phyloP scores from a whole-genome alignment of 2,113 vertebrate genomes.

The Pseudorasbora parva region DNA sequence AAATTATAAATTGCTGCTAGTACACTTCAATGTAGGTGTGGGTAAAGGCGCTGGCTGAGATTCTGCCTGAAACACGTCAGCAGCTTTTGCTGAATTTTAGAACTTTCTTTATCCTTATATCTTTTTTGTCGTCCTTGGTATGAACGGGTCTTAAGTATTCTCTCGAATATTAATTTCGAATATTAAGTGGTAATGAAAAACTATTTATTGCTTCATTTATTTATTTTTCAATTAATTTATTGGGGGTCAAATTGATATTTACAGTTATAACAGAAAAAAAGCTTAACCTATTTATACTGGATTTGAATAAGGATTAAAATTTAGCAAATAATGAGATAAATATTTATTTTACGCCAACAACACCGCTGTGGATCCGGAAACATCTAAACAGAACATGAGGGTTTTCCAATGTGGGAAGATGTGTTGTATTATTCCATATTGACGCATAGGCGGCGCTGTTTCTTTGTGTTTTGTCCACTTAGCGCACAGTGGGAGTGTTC shows the following conservation, averaged over 20 bases:
- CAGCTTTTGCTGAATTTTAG: no score
- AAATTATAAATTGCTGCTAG: no score
- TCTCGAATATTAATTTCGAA: no score
- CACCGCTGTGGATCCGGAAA: background rate
- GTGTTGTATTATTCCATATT: background rate
- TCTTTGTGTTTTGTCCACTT: background rate
- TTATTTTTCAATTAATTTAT: no score
- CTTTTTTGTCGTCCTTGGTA: no score
- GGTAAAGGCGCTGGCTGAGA: no score
- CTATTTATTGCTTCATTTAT: no score
- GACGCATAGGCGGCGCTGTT: constrained; percentile 9
- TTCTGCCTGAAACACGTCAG: no score
- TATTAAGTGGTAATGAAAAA: no score
- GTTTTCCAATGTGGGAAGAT: background rate
- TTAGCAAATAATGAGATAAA: background rate
- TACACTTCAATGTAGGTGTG: no score
- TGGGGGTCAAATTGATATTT: background rate
- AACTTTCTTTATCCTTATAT: no score
- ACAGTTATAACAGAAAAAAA: background rate
- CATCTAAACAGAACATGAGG: background rate
- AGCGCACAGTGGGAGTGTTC: constrained; percentile 23
- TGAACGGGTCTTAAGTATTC: no score
- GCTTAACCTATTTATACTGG: background rate
- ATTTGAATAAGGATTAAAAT: background rate
- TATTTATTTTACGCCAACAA: background rate